phyloP scores from a whole-genome alignment of 1,140 invertebrate genomes.

The Drosophila tropicalis region DNA sequence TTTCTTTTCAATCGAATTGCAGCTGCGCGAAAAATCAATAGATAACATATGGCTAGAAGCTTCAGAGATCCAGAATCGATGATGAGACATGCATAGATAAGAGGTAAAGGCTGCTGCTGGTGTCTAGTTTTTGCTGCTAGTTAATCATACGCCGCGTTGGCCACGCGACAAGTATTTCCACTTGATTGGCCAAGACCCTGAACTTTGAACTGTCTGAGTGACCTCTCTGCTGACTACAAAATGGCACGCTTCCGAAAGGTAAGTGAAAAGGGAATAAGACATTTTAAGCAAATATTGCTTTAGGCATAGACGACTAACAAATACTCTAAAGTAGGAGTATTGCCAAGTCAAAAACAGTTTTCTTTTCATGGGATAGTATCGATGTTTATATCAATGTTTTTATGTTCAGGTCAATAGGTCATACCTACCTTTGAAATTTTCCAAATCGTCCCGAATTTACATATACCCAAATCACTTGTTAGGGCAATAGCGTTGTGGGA shows the following conservation, averaged over 20 bases:
- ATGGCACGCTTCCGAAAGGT: conserved; percentile 69
- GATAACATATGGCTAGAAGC: conserved; percentile 58
- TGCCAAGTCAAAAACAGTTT: no score
- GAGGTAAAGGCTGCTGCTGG: conserved; percentile 27
- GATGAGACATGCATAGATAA: conserved; percentile 40
- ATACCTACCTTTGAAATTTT: no score
- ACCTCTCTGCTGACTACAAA: conserved; percentile 55
- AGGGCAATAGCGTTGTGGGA: not conserved
- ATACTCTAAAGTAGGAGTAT: no score
- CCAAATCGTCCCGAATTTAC: no score
- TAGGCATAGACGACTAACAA: not conserved
- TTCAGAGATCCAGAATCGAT: conserved; percentile 1
- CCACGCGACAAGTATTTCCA: conserved; percentile 46
- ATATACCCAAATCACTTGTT: not conserved
- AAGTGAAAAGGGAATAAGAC: conserved; percentile 24
- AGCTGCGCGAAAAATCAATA: conserved; percentile 69
- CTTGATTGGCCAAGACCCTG: conserved; percentile 65
- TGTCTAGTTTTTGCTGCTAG: conserved; percentile 21
- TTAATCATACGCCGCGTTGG: conserved; percentile 74
- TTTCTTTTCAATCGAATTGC: not conserved
- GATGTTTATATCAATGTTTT: no score
- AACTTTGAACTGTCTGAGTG: conserved; percentile 63
- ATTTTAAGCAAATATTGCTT: no score
- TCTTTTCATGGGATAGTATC: no score
- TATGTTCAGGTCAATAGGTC: no score